Base-by-base conservation (phyloP, 2,888 invertebrate genomes). In the Galeopsomyia nigrocyanea region DNA sequence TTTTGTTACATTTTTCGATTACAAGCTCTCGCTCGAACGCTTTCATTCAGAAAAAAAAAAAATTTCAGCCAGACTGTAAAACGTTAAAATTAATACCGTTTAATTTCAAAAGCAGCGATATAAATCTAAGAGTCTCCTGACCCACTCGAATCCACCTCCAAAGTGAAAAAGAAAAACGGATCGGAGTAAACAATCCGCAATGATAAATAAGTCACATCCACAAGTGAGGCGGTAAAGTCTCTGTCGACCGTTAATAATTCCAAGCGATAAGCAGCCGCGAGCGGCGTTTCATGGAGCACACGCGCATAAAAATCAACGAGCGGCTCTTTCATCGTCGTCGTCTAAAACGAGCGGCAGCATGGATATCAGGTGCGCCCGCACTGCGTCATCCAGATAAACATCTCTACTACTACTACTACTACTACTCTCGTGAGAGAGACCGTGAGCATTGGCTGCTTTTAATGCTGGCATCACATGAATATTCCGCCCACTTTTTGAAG, bases 351-450 rank as follows among this genome's bases (percentile, higher is more conserved):
- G 79, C 80, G 76, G 75, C 53, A 21, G 21, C 53, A 19, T 16
- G 39, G 77, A 82, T 84, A 84, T 85, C 85, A 84, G 84, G 83
- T 84, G 85, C 83, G 79, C 81, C 81, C 77, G 84, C 84, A 82
- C 83, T 85, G 84, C 82, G 81, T 86, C 85, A 84, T 83, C 77
- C 82, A 81, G 86, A 86, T 86, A 85, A 26, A 80, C 80, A 86
- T 86, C 85, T 84, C 71, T 39, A 13, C 10, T 13, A 10, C 39
- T 39, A 39, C 71, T 39, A 13, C 10, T 13, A 10, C 39, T 39
- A 39, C 26, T 39, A 39, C 39, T 10, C 17, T 6, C 60, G 56
- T 5, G 56, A 21, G 62, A 64, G 72, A 74, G 73, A 75, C 76
- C n/a, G 76, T 73, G 75, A 76, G 76, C 19, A 51, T 51, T 26